Evolutionary conservation across 2,888 invertebrate genomes (phyloP), one percentile per base, ranked within the genome.

Genomic region (Dexiosoma caninum): DNA sequence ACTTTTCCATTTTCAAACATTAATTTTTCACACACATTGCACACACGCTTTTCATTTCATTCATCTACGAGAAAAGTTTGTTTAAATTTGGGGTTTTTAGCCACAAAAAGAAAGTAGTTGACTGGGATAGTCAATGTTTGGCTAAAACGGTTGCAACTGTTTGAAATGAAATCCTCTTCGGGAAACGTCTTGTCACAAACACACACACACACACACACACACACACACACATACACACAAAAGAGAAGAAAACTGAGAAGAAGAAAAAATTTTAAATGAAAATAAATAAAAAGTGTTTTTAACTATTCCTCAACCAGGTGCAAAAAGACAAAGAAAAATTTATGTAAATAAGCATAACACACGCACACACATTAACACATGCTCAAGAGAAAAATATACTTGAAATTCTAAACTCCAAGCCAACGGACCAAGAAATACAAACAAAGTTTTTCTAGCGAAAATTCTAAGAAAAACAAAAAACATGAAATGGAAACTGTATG

Each of bases 391-490:
- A 67, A 76, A 76, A 16, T 32, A 32, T 51, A 32, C 32, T 53
- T 55, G 55, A 5, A 27, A 60, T 75, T 62, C 23, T 21, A 40
- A 71, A 32, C 46, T 71, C 23, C 70, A 70, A 57, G 44, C 19
- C n/a, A n/a, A n/a, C n/a, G n/a, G n/a, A 53, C 16, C 42, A 46
- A 30, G 30, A 37, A 53, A 21, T 27, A 21, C 37, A 66, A 49
- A 16, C 16, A 2, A 40, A 16, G 5, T 7, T 49, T 14, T 35
- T 16, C 19, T 23, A 27, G 9, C 5, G 23, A 74, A 64, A 72
- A 35, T 64, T 27, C 57, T 75, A 30, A n/a, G n/a, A n/a, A 75
- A 75, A 59, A 51, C 59, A 59, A 75, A 57, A 59, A 23, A n/a
- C n/a, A 62, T 66, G 62, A 62, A 70, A 42, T 70, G 62, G 23